Conservation (phyloP, 2,113 vertebrate genomes). For the Gasterosteus aculeatus region DNA sequence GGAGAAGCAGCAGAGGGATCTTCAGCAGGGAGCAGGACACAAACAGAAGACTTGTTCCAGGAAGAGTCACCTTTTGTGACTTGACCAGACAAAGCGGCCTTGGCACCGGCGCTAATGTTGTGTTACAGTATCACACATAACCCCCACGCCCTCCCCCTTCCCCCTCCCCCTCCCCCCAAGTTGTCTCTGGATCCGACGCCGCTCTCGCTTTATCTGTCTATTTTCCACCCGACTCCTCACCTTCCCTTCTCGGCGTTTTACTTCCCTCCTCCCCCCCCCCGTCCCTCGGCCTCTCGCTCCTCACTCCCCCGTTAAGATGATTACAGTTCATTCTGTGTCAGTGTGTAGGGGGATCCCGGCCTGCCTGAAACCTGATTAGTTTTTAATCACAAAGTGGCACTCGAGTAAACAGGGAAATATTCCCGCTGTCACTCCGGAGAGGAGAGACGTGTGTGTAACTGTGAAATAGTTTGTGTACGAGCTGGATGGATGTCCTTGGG, state of each 20-base stretch:
- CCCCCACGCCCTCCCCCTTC: background rate
- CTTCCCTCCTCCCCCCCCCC: slow-evolving; percentile 16
- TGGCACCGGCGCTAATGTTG: background rate
- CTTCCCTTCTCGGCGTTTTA: slow-evolving; percentile 6
- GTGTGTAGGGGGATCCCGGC: slow-evolving; percentile 64
- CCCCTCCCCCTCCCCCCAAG: no score
- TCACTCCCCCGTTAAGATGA: slow-evolving; percentile 57
- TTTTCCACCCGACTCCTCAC: slow-evolving; percentile 6
- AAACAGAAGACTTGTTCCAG: background rate
- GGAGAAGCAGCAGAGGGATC: background rate
- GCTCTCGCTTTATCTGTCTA: slow-evolving; percentile 10
- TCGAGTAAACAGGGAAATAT: slow-evolving; percentile 77
- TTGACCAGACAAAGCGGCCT: slow-evolving; percentile 6
- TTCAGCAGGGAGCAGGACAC: background rate
- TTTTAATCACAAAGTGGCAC: slow-evolving; percentile 78
- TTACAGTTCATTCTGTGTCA: slow-evolving; percentile 64
- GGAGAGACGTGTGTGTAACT: slow-evolving; percentile 22
- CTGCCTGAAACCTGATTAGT: slow-evolving; percentile 73
- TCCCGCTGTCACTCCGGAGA: slow-evolving; percentile 62
- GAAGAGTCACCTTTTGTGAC: background rate
- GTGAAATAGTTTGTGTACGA: slow-evolving; percentile 52
- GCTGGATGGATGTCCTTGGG: slow-evolving; percentile 64
- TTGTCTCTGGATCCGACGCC: background rate
- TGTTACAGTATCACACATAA: background rate
- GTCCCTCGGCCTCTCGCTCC: slow-evolving; percentile 13